A percentile compares a stretch with the other conserved stretches of the same genome.
Conservation (phyloP, 2,113 vertebrate species). For the Ibidorhyncha struthersii region DNA sequence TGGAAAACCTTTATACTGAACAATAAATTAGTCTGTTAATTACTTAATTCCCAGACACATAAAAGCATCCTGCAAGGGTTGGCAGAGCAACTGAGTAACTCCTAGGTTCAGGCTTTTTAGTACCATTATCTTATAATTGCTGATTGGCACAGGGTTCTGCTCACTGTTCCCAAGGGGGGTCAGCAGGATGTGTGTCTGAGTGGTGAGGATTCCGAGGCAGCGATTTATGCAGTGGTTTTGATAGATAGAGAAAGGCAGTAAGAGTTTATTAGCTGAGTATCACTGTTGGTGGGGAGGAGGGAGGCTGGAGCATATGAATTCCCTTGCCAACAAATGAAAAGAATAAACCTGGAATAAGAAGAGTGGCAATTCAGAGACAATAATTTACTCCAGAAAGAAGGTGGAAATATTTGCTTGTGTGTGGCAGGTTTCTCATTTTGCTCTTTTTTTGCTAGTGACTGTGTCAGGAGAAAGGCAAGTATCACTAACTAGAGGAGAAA, state of each 20-base stretch:
- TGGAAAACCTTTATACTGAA: not conserved
- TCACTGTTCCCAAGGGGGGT: not conserved
- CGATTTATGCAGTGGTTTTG: not conserved
- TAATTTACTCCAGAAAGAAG: constrained; percentile 22
- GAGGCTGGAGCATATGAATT: not conserved
- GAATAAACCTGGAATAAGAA: constrained; percentile 15
- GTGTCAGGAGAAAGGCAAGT: not conserved
- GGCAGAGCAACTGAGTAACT: constrained; percentile 22
- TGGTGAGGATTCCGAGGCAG: not conserved
- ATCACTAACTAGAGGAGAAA: constrained; percentile 44
- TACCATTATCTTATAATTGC: constrained; percentile 55
- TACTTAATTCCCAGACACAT: constrained; percentile 18
- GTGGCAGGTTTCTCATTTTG: constrained; percentile 13
- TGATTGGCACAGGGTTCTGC: constrained; percentile 40
- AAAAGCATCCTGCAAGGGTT: constrained; percentile 4
- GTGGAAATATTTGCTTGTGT: constrained; percentile 24
- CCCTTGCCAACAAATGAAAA: constrained; percentile 2
- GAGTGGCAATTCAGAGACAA: not conserved
- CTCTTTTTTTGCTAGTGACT: not conserved
- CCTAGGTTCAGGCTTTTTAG: constrained; percentile 43
- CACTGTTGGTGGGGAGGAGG: not conserved
- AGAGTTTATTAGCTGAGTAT: constrained; percentile 36
- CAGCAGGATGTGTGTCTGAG: not conserved
- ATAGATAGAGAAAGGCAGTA: constrained; percentile 22
- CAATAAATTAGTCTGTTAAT: constrained; percentile 43